Percentiles rank a stretch among this genome's conserved stretches.
Evolutionary conservation across 1,140 invertebrate genomes (phyloP).

Genomic region (Zaprionus ghesquierei): DNA sequence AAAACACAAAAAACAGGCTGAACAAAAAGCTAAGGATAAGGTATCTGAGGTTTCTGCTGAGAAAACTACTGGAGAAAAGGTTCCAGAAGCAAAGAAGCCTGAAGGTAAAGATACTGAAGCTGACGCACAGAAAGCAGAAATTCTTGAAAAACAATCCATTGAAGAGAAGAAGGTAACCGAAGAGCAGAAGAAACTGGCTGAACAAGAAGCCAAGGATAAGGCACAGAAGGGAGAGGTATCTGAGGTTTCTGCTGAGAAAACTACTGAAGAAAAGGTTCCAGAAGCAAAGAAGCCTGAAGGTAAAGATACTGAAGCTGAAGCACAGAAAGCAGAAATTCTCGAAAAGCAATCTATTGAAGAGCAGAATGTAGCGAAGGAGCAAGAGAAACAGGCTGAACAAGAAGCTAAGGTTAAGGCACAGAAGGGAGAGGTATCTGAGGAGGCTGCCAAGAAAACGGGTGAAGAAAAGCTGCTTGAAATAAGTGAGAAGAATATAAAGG

Average conservation of each 20-base stretch:
- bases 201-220: slow-evolving; percentile 6
- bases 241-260: slow-evolving; percentile 16
- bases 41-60: slow-evolving; percentile 17
- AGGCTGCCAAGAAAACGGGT: slow-evolving; percentile 8
- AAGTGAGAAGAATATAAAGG: slow-evolving; percentile 5
- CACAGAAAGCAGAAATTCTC: background rate
- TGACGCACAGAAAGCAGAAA: slow-evolving; percentile 28
- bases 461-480: slow-evolving; percentile 5
- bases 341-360: slow-evolving; percentile 17
- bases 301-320: slow-evolving; percentile 1
- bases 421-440: slow-evolving; percentile 39
- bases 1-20: slow-evolving; percentile 16
- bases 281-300: background rate
- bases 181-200: slow-evolving; percentile 23
- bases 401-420: slow-evolving; percentile 4
- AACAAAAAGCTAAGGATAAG: slow-evolving; percentile 16
- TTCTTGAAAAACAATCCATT: slow-evolving; percentile 33
- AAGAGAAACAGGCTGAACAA: slow-evolving; percentile 16
- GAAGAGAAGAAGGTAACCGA: slow-evolving; percentile 29
- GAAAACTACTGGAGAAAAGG: slow-evolving; percentile 22
- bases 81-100: slow-evolving; percentile 18
- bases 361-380: background rate
- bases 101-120: background rate
- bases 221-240: slow-evolving; percentile 1
- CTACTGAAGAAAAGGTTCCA: slow-evolving; percentile 9